Base-by-base conservation (phyloP, 2,888 invertebrate genomes). In the Epistrophella euchroma region DNA sequence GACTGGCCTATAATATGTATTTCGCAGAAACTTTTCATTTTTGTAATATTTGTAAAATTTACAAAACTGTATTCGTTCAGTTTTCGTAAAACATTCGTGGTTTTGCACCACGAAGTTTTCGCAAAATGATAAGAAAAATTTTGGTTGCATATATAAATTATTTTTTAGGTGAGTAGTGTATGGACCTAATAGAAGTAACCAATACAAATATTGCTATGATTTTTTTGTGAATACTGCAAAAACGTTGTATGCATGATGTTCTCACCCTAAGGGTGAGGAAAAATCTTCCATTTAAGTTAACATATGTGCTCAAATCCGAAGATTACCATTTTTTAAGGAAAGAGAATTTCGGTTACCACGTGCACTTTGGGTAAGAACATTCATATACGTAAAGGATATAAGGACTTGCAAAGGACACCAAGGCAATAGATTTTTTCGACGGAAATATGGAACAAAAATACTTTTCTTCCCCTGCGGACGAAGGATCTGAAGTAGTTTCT, bases 281-380 rank as follows among this genome's bases (percentile, higher is more conserved):
- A 62, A 45, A 74, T 17, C 45, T 70, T 75, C 28, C 45, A 75
- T 55, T 32, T 37, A 75, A 75, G 62, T 28, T n/a, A 45, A 64
- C 58, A 82, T 71, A 56, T 72, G 66, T 58, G 56, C 35, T 28
- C 40, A 35, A 43, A 82, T 66, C 71, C 64, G 56, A 37, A 72
- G 71, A 71, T 72, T 72, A 50, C 52, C 58, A 45, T 72, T 71
- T 72, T 71, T 56, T 28, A 25, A 58, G 35, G 25, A 72, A 56
- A 64, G 17, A 58, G 43, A 58, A 50, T 66, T 32, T 56, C 19
- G n/a, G 76, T 47, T 56, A 55, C 32, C 11, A 71, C 37, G 43
- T 40, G 22, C 40, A 9, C 56, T 43, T 28, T 32, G 10, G 19
- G 2, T 37, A 60, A 1, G 7, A 28, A 17, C 22, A n/a, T n/a